Evolutionary conservation across 2,888 invertebrate genomes (phyloP), one percentile per base, ranked within the genome.

Genomic region (Brachypalpus laphriformis): DNA sequence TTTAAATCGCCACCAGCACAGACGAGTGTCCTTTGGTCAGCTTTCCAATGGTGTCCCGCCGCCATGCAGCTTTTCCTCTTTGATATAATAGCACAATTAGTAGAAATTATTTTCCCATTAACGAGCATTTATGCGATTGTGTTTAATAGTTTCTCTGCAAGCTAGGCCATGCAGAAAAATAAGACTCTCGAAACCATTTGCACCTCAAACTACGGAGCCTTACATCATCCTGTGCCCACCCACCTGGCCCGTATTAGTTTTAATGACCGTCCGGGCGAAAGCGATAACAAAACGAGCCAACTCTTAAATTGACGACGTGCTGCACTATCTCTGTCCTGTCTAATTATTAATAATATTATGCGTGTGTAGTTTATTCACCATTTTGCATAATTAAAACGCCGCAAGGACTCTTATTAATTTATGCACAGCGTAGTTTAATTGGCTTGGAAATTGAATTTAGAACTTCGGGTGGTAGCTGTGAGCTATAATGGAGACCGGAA

Each of bases 51-150:
- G n/a, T n/a, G n/a, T n/a, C n/a, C n/a, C n/a, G n/a, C n/a, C n/a
- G n/a, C n/a, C n/a, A n/a, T n/a, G n/a, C n/a, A n/a, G 47, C 16
- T 40, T 51, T 22, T 45, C n/a, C 25, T 8, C 54, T 31, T n/a
- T 25, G 34, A 61, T 63, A 51, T 75, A 70, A 78, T 78, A 45
- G 65, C 42, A 66, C 85, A 81, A 85, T 85, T 85, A 80, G 80
- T 65, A 47, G 71, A 76, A 80, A 85, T 76, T 81, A 85, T 76
- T 80, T 85, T 81, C 40, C 80, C 51, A 85, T 85, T 85, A 85
- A 75, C 57, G 34, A 47, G 25, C 83, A 49, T 80, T 75, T 75
- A 75, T 71, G 65, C 20, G 28, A 65, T 75, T 63, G 56, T 68
- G 51, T 49, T n/a, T n/a, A 63, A 65, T 59, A 56, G 34, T 71